A percentile compares a stretch with the other conserved stretches of the same genome.
Evolutionary conservation across 2,888 invertebrate species (phyloP).

Genomic region (Lottia scabra): DNA sequence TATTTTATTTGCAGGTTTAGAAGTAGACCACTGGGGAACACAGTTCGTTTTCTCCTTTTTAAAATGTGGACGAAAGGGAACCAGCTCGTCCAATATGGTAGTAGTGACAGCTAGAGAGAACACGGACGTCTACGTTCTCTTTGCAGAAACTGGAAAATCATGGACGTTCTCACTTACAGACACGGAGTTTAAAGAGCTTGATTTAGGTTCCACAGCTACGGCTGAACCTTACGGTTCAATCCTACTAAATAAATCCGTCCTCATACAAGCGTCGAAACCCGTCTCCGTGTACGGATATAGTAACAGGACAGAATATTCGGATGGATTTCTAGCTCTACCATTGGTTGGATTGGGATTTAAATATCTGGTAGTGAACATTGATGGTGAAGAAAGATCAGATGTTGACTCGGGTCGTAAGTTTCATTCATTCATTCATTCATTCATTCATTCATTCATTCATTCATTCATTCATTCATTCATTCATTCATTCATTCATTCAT

Average conservation of each 20-base stretch:
- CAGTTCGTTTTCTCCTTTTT: not conserved
- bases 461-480: no score
- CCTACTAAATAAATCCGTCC: not conserved
- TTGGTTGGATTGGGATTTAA: not conserved
- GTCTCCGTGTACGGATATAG: not conserved
- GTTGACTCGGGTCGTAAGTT: no score
- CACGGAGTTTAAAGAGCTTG: not conserved
- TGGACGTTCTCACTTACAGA: not conserved
- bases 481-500: no score
- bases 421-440: no score
- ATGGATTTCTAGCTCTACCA: not conserved
- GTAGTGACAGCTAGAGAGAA: not conserved
- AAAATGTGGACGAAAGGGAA: not conserved
- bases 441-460: no score
- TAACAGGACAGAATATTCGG: not conserved
- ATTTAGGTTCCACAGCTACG: not conserved
- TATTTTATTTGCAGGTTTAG: not conserved
- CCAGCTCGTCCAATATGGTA: not conserved
- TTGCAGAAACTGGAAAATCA: not conserved
- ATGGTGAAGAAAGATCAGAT: not conserved
- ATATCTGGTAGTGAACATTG: not conserved
- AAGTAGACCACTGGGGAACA: not conserved
- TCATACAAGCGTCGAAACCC: not conserved
- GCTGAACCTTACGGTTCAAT: not conserved
- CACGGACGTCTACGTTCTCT: not conserved